Evolutionary conservation across 2,888 invertebrate genomes (phyloP).

Genomic region (Pemphredon lugubris): DNA sequence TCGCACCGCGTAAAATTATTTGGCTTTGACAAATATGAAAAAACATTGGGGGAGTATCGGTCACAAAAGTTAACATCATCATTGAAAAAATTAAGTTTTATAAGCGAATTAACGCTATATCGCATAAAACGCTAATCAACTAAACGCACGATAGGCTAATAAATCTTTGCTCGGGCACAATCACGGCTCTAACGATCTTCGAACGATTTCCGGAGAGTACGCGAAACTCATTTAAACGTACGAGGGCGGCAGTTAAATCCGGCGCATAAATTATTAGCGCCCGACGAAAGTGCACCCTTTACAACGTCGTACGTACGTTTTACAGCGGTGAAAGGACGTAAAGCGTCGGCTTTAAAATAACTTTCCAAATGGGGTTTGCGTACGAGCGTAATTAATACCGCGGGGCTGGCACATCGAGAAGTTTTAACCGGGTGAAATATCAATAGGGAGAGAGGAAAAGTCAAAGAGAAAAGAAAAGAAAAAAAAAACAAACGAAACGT

Average conservation of each 20-base stretch:
- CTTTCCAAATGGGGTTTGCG: too few species aligned
- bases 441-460: slow-evolving; percentile 9
- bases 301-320: slow-evolving; percentile 42
- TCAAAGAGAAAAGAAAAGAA: too few species aligned
- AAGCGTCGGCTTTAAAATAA: slow-evolving; percentile 52
- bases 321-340: slow-evolving; percentile 53
- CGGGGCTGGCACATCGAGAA: slow-evolving; percentile 51
- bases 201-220: slow-evolving; percentile 46
- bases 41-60: too few species aligned
- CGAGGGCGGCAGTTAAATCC: slow-evolving; percentile 44
- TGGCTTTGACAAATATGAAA: too few species aligned
- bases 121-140: slow-evolving; percentile 25
- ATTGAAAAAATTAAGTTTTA: slow-evolving; percentile 30
- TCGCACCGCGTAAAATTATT: too few species aligned
- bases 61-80: slow-evolving; percentile 19
- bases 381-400: slow-evolving; percentile 58
- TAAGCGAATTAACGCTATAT: slow-evolving; percentile 22
- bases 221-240: slow-evolving; percentile 48
- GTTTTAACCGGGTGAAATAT: slow-evolving; percentile 43
- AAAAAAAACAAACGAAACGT: too few species aligned
- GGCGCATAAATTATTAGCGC: slow-evolving; percentile 59
- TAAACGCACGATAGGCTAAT: slow-evolving; percentile 13
- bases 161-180: slow-evolving; percentile 22
- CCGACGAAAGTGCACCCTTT: slow-evolving; percentile 37
- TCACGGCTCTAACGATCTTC: slow-evolving; percentile 39